These are phyloP conservation scores for Mustelus asterias DNA, from an alignment of 2,113 vertebrate genomes.

Conservation along the genomic window DNA sequence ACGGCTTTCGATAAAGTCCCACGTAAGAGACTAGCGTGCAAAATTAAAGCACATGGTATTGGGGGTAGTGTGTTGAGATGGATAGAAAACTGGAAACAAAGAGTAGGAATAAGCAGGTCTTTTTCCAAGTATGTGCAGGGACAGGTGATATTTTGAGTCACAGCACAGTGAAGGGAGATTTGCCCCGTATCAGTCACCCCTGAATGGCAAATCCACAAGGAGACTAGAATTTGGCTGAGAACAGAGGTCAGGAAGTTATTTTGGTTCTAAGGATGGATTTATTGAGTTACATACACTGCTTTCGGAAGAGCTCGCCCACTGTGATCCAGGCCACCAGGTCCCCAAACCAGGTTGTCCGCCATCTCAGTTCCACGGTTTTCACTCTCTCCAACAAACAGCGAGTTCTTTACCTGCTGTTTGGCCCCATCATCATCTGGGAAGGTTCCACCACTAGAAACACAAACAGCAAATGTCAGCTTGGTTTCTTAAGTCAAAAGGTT, in stretches of 20 bases:
- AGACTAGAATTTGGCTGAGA: neutral
- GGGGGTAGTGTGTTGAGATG: too few relatives aligned
- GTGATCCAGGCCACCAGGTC: constrained; percentile 75
- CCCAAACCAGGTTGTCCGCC: constrained; percentile 73
- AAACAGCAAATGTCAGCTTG: neutral
- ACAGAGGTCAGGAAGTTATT: neutral
- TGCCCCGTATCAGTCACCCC: neutral
- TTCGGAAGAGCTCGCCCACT: constrained; percentile 76
- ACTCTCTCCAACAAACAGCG: constrained; percentile 91
- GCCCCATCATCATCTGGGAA: constrained; percentile 93
- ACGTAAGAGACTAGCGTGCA: too few relatives aligned
- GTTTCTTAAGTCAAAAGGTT: neutral
- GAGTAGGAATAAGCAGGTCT: too few relatives aligned
- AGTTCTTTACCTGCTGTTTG: constrained; percentile 89
- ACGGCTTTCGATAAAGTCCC: too few relatives aligned
- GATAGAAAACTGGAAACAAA: too few relatives aligned
- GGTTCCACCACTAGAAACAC: constrained; percentile 75
- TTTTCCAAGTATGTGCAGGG: neutral
- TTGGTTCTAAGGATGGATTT: neutral
- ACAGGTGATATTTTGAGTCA: neutral
- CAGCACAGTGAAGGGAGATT: neutral
- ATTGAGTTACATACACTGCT: constrained; percentile 68
- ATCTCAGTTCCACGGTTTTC: constrained; percentile 73
- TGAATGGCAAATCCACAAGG: neutral
- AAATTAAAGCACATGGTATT: too few relatives aligned